These are phyloP conservation scores for Crotalus tigris DNA, from an alignment of 2,113 vertebrate genomes.

Conservation along the genomic window DNA sequence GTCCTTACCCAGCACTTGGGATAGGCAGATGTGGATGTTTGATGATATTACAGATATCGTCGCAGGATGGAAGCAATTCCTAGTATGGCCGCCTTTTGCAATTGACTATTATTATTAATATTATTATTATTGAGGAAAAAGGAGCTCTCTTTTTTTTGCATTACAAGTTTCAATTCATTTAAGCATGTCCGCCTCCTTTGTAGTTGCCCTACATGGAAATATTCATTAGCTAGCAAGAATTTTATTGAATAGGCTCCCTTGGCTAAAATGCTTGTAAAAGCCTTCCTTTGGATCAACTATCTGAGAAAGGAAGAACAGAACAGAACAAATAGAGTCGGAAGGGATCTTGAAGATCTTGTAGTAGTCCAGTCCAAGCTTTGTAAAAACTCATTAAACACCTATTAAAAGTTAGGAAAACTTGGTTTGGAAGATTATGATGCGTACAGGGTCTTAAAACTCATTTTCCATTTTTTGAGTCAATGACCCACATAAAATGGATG, in stretches of 20 bases:
- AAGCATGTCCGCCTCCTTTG: background rate
- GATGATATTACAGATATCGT: too few species aligned
- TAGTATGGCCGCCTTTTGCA: too few species aligned
- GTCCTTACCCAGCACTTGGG: too few species aligned
- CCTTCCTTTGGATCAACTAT: background rate
- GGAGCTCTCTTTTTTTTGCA: background rate
- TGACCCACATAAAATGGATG: background rate
- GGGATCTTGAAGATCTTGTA: too few species aligned
- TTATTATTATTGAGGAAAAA: background rate
- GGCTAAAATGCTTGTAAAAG: background rate
- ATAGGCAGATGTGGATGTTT: too few species aligned
- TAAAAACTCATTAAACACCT: background rate
- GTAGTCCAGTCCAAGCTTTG: too few species aligned
- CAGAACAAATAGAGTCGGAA: too few species aligned
- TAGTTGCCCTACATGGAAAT: background rate
- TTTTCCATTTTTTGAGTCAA: background rate
- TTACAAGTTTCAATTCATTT: background rate
- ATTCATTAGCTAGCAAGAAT: background rate
- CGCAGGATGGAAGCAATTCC: too few species aligned
- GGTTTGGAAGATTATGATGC: background rate
- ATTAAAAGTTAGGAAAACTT: background rate
- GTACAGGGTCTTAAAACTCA: accelerated
- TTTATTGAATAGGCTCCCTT: background rate
- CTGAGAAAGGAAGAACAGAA: background rate
- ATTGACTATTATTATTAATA: too few species aligned